Base-by-base conservation (phyloP, 1,140 invertebrate genomes). In the Drosophila varians region DNA sequence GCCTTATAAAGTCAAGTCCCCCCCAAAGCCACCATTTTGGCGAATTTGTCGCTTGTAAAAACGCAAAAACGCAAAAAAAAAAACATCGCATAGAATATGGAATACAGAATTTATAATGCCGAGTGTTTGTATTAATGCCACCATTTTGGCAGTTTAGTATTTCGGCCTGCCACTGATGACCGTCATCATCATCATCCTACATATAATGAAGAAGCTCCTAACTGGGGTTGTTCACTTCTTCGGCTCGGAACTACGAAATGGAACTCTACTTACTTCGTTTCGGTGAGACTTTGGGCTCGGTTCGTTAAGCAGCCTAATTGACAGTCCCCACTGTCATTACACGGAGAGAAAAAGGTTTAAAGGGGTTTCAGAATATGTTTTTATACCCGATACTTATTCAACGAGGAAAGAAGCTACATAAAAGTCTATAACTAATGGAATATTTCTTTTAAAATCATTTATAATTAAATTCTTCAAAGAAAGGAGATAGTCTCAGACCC, bases 251-350 rank as follows among this genome's bases (percentile, higher is more conserved):
- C n/a, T n/a, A n/a, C n/a, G n/a, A n/a, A n/a, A n/a, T n/a, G n/a
- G n/a, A n/a, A n/a, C n/a, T n/a, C n/a, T n/a, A n/a, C 55, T 61
- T 34, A 21, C 38, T 46, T 26, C 40, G 51, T 43, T 48, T 65
- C 34, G 61, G 57, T 14, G 28, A 31, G 43, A 51, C 26, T 53
- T 51, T 68, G 73, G 56, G 28, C 18, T 48, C 28, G 56, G 54
- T 68, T 73, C 77, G 68, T 83, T 83, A 62, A 73, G 77, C 77
- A 74, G 57, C 61, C 71, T 79, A 80, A 80, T 80, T 80, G 77
- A 26, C 9, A 49, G 34, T n/a, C 8, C 25, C 51, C 26, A 21
- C 18, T 12, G 2, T 26, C 8, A 11, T 8, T 43, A 11, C 60
- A 66, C 47, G n/a, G 11, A 0, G 5, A 52, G 19, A 65, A 66